phyloP scores from a whole-genome alignment of 2,888 invertebrate species.

The Ochropleura plecta region DNA sequence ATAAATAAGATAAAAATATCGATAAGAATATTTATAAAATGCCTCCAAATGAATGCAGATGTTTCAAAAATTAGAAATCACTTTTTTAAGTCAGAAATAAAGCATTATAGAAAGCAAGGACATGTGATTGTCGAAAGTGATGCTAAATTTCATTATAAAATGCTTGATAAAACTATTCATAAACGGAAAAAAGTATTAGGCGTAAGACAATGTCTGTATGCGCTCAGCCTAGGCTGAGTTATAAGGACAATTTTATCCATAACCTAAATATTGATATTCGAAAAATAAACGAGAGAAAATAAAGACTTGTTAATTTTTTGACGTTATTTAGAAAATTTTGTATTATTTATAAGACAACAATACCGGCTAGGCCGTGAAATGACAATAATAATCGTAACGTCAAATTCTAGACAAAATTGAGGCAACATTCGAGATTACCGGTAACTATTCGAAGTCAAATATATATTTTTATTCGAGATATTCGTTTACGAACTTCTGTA shows the following conservation, averaged over 20 bases:
- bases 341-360: neutral
- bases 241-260: conserved; percentile 6
- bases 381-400: conserved; percentile 12
- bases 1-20: neutral
- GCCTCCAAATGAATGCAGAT: neutral
- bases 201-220: neutral
- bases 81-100: conserved; percentile 1
- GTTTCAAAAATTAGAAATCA: conserved; percentile 1
- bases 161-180: neutral
- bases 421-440: conserved; percentile 49
- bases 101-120: conserved; percentile 26
- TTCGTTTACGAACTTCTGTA: conserved; percentile 57
- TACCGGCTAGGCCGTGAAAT: conserved; percentile 23
- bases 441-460: conserved; percentile 47
- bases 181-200: conserved; percentile 22
- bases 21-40: conserved; percentile 23
- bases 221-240: neutral
- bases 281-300: conserved; percentile 5
- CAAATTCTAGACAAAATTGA: conserved; percentile 44
- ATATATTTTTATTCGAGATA: conserved; percentile 53
- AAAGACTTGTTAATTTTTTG: neutral
- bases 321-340: neutral
- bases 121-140: conserved; percentile 1
- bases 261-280: neutral
- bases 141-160: neutral